Evolutionary conservation across 1,140 invertebrate genomes (phyloP), one percentile per base, ranked within the genome.

Genomic region (Trachelipus rathkii): DNA sequence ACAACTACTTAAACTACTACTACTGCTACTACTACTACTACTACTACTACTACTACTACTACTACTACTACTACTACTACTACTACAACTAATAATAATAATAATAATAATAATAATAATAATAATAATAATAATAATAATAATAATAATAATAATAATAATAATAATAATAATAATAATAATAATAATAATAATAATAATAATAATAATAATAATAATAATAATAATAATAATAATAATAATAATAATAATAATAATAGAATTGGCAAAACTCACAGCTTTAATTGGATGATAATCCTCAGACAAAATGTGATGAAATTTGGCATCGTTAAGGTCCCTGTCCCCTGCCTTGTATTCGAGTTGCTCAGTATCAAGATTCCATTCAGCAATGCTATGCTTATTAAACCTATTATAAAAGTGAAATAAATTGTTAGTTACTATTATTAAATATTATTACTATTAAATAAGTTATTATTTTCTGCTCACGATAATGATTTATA

Each of bases 221-320:
- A 66, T 66, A 19, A 23, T 19, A 66, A 66, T 66, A 11, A n/a
- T 43, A 33, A 33, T 33, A 33, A 33, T 33, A 33, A 33, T 33
- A 33, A 33, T 33, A 33, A 33, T 33, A 33, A 33, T 33, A 33
- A 33, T 33, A 33, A 33, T 33, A 33, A 33, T 33, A 33, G 6
- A 3, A 33, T 33, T 33, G 6, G 1, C 6, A 33, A 73, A 23
- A 87, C 89, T 89, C 89, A 96, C 95, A 85, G 92, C 89, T 87
- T 92, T 90, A 83, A 93, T 92, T 10, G 95, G 93, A 85, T 94
- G 94, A 84, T 92, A 92, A 85, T 95, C 93, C 85, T 96, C 94
- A 10, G 93, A 92, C 15, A 97, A 86, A 46, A 98, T 87, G 85
- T 97, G 95, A 86, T 97, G 95, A 79, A 97, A 95, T 84, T 90